phyloP scores from a whole-genome alignment of 2,113 vertebrate species.

The Nyctibius bracteatus region DNA sequence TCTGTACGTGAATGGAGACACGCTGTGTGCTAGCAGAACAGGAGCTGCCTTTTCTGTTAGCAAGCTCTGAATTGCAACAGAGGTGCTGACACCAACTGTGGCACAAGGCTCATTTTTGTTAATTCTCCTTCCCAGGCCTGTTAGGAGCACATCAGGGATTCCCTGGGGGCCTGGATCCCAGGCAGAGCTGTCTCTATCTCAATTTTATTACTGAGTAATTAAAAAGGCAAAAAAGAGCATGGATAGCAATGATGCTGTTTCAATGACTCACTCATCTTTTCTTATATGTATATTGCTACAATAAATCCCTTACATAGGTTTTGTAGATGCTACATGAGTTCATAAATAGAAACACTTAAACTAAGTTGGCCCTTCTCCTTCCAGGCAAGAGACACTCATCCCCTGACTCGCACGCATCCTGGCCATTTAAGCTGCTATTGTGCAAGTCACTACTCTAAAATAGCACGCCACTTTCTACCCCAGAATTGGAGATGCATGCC shows the following conservation, averaged over 20 bases:
- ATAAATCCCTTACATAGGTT: not conserved
- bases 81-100: not conserved
- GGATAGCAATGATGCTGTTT: not conserved
- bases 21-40: not conserved
- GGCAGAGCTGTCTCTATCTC: not conserved
- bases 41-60: not conserved
- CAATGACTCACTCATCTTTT: not conserved
- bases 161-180: not conserved
- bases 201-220: not conserved
- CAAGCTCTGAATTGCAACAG: not conserved
- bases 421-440: not conserved
- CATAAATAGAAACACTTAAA: not conserved
- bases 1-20: not conserved
- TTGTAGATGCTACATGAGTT: not conserved
- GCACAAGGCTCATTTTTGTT: not conserved
- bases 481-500: not conserved
- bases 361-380: not conserved
- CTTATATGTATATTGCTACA: not conserved
- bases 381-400: not conserved
- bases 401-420: not conserved
- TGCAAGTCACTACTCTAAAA: not conserved
- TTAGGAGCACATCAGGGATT: not conserved
- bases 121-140: not conserved
- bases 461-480: not conserved
- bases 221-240: not conserved